Base-by-base conservation (phyloP, 2,797 vertebrate species). In the Phataginus tricuspis region DNA sequence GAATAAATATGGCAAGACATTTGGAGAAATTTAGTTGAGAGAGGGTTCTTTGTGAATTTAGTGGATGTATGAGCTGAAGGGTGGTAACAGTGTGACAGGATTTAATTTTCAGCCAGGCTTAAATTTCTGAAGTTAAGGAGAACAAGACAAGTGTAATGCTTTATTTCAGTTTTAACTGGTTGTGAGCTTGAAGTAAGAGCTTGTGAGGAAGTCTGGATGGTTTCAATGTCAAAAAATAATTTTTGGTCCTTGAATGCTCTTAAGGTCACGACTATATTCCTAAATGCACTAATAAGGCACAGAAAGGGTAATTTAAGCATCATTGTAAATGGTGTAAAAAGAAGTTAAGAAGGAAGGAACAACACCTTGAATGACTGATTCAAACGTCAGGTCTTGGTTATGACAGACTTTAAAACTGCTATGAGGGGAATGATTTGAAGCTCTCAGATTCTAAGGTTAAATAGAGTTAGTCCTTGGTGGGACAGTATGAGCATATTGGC, bases 141-240 rank as follows among this genome's bases (percentile, higher is more conserved):
- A 95, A 31, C 16, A 49, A 13, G 39, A n/a, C 16, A 53, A 51
- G 2, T 45, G 6, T 6, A 80, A 23, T n/a, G 13, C 25, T 86
- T 82, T 68, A 79, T 78, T 85, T 34, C n/a, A 77, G 31, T 86
- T 86, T 68, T 68, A 42, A 77, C n/a, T 74, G 49, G 11, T 39
- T 49, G 13, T 39, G 39, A 88, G 23, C 79, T 92, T 74, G 37
- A 55, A 61, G 2, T 49, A 80, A 72, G 18, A 59, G 42, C 71
- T 78, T 88, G 2, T 84, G 66, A 80, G 49, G 19, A 59, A 72
- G 53, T 92, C 37, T 63, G 34, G 53, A 16, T 19, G 9, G 25
- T 77, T 75, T 96, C 31, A 31, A 1, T 27, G n/a, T 80, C 34
- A 57, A 84, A 93, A 91, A 93, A 49, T 64, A 88, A 86, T 74